Conservation (phyloP, 2,797 vertebrate species). For the Eulemur mongoz region DNA sequence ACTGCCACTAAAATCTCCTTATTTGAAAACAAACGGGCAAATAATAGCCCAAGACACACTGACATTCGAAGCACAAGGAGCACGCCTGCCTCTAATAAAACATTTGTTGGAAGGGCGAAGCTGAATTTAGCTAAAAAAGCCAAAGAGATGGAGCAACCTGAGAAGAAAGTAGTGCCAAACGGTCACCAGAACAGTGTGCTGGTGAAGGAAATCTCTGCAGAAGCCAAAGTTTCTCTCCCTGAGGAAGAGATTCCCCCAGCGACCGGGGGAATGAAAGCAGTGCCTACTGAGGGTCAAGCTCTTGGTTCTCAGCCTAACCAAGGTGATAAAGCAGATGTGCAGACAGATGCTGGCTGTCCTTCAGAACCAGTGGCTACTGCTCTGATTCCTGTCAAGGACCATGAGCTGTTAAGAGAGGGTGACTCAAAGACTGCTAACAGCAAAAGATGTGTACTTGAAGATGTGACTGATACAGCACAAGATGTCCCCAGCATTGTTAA, state of each 20-base stretch:
- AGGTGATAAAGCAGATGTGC: slow-evolving; percentile 69
- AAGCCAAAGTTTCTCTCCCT: slow-evolving; percentile 69
- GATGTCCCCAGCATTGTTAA: neutral
- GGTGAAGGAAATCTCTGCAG: slow-evolving; percentile 75
- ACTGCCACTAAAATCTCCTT: slow-evolving; percentile 89
- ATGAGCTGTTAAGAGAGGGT: neutral
- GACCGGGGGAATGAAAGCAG: neutral
- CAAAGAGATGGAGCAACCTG: slow-evolving; percentile 83
- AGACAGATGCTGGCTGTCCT: slow-evolving; percentile 7
- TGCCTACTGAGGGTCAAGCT: slow-evolving; percentile 31
- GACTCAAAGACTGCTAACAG: neutral
- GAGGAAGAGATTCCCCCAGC: slow-evolving; percentile 59
- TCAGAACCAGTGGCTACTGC: slow-evolving; percentile 59
- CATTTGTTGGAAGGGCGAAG: slow-evolving; percentile 86
- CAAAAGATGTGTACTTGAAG: slow-evolving; percentile 12
- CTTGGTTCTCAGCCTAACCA: slow-evolving; percentile 66
- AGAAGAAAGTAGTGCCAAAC: slow-evolving; percentile 77
- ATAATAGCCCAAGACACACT: slow-evolving; percentile 79
- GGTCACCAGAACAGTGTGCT: slow-evolving; percentile 77
- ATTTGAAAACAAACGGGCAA: slow-evolving; percentile 90
- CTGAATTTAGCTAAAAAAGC: slow-evolving; percentile 85
- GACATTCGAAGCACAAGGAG: slow-evolving; percentile 81
- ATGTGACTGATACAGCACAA: neutral
- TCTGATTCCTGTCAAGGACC: neutral
- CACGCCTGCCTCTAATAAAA: slow-evolving; percentile 72